Base-by-base conservation (phyloP, 2,797 vertebrate species). In the Darevskia mixta region DNA sequence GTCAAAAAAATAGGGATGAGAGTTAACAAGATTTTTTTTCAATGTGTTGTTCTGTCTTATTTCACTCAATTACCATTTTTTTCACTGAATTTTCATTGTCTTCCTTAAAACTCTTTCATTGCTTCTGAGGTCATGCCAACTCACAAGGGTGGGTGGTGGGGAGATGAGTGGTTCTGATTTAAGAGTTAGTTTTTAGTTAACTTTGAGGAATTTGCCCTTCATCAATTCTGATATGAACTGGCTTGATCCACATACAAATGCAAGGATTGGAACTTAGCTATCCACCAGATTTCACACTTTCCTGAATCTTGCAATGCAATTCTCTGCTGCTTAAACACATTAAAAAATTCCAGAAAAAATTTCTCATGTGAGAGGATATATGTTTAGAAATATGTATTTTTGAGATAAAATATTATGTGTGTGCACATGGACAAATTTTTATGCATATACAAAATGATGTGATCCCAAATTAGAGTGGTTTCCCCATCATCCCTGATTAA, bases 81-180 rank as follows among this genome's bases (percentile, higher is more conserved):
- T 15, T 15, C 49, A 49, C 49, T 55, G 13, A 55, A 55, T 55
- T 92, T 86, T 86, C 82, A 61, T 49, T 35, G 55, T 86, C 32
- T 80, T 93, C 35, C n/a, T 89, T 92, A 79, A 88, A 82, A 29
- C 10, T 87, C 58, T 8, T 23, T 92, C 84, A 67, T 67, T 82
- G 86, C 75, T 76, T 90, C n/a, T 64, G 17, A 71, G 17, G 64
- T 27, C 41, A 32, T 45, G 41, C 43, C 64, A 82, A 3, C 27
- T 45, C 27, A 69, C 25, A 20, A 67, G 80, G 27, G 4, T 45
- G 64, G 43, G 29, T 38, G 41, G 67, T 43, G 38, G 38, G 29
- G 38, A 27, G 41, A 69, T 73, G 32, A 35, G 15, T 17, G 18
- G 32, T 6, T 35, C 69, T 35, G 29, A n/a, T 32, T 32, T 61